A percentile compares a stretch with the other conserved stretches of the same genome.
phyloP scores from a whole-genome alignment of 2,113 vertebrate genomes.

The Ctenomys sociabilis region DNA sequence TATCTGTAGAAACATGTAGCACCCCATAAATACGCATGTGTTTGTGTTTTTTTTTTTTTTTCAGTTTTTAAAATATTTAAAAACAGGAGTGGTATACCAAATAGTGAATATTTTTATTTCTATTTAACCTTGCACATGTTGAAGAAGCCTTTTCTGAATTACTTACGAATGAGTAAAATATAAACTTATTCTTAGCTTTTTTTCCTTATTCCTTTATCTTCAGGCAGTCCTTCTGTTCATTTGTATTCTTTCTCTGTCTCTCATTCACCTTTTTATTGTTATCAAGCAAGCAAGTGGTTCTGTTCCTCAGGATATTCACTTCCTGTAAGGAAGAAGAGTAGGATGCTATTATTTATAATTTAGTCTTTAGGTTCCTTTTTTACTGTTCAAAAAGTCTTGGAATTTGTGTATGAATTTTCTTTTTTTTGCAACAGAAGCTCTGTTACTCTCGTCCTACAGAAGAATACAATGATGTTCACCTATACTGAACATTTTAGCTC shows the following conservation, averaged over 20 bases:
- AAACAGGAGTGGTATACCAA: neutral
- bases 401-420: neutral
- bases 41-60: no score
- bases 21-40: neutral
- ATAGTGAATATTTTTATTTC: neutral
- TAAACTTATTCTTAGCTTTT: neutral
- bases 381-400: neutral
- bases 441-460: conserved; percentile 25
- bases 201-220: neutral
- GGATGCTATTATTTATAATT: neutral
- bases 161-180: neutral
- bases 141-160: neutral
- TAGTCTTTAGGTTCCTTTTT: neutral
- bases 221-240: neutral
- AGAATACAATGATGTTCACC: conserved; percentile 21
- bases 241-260: no score
- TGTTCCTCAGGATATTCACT: neutral
- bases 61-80: neutral
- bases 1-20: no score
- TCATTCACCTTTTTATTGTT: neutral
- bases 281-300: conserved; percentile 23
- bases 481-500: neutral
- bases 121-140: neutral
- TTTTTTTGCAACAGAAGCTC: conserved; percentile 12
- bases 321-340: neutral